phyloP scores from a whole-genome alignment of 2,113 vertebrate genomes.

The Podarcis raffonei region DNA sequence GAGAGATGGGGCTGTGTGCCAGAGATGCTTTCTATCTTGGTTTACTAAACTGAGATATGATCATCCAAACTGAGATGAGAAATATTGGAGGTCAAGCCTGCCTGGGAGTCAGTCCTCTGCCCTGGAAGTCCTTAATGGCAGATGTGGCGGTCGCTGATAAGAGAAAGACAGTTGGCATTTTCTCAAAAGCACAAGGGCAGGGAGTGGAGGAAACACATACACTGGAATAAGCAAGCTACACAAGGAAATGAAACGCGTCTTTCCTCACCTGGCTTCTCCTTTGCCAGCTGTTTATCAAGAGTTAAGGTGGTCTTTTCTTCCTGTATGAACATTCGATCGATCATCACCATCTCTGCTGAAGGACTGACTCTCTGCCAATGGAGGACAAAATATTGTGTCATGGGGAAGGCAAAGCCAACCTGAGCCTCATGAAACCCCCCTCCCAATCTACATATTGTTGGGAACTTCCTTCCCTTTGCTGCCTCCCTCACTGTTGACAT shows the following conservation, averaged over 20 bases:
- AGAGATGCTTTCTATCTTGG: neutral
- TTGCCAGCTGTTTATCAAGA: conserved; percentile 88
- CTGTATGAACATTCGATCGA: conserved; percentile 96
- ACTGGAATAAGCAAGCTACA: rapidly evolving
- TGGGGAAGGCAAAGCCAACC: neutral
- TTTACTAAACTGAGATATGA: neutral
- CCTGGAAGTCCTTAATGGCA: neutral
- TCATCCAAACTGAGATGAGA: neutral
- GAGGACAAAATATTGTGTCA: neutral
- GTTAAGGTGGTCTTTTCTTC: conserved; percentile 90
- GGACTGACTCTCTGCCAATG: conserved; percentile 87
- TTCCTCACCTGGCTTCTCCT: conserved; percentile 87
- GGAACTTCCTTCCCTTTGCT: neutral
- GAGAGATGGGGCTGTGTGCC: neutral
- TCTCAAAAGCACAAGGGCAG: neutral
- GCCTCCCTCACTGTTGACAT: neutral
- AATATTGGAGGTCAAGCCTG: neutral
- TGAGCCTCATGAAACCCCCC: neutral
- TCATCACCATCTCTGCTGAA: conserved; percentile 97
- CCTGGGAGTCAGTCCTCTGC: neutral
- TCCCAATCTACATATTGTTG: too few relatives aligned
- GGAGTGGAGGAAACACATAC: too few relatives aligned
- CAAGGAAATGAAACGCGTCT: rapidly evolving
- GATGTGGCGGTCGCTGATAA: neutral
- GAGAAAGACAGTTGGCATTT: neutral